These are phyloP conservation scores for Eupleurogrammus muticus DNA, from an alignment of 2,797 vertebrate species.

Conservation along the genomic window DNA sequence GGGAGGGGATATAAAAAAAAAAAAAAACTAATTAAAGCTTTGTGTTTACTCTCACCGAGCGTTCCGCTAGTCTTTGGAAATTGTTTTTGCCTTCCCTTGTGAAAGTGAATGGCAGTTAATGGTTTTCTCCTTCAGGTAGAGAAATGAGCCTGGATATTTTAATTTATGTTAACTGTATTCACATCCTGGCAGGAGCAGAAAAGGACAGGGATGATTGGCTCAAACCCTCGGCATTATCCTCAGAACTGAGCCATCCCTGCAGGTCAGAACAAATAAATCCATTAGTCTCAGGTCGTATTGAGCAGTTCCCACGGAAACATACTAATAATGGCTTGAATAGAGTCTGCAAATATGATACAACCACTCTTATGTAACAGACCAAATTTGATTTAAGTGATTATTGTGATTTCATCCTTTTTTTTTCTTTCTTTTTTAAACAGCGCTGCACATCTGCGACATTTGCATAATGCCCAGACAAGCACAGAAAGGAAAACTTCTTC, in stretches of 20 bases:
- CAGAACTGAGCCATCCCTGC: slow-evolving; percentile 18
- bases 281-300: slow-evolving; percentile 27
- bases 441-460: neutral
- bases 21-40: slow-evolving; percentile 45
- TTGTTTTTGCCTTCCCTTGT: slow-evolving; percentile 28
- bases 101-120: slow-evolving; percentile 52
- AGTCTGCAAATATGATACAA: neutral
- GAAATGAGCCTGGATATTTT: slow-evolving; percentile 48
- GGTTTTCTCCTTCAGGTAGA: slow-evolving; percentile 44
- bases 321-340: neutral
- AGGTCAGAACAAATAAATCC: slow-evolving; percentile 46
- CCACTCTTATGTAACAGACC: neutral
- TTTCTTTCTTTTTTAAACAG: neutral
- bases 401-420: neutral
- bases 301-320: slow-evolving; percentile 8
- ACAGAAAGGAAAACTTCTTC: slow-evolving; percentile 14
- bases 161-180: slow-evolving; percentile 40
- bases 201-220: slow-evolving; percentile 32
- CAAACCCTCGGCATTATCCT: slow-evolving; percentile 21
- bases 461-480: slow-evolving; percentile 10
- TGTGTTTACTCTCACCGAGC: slow-evolving; percentile 34
- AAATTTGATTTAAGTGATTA: neutral
- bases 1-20: too few species aligned
- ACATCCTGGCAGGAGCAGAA: slow-evolving; percentile 33
- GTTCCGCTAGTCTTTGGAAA: slow-evolving; percentile 21